phyloP scores from a whole-genome alignment of 1,140 invertebrate genomes.

The Ruditapes philippinarum region DNA sequence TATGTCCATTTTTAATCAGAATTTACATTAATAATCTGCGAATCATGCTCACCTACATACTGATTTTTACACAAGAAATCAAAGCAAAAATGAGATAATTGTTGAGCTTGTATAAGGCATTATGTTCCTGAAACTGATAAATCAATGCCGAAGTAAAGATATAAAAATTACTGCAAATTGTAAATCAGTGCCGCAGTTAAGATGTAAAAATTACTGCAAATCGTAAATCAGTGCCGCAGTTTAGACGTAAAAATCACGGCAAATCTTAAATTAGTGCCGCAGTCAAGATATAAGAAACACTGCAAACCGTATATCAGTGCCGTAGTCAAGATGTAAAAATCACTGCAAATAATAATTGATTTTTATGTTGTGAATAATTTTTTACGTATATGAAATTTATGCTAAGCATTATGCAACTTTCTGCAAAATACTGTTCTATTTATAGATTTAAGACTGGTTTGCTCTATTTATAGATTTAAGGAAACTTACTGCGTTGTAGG shows the following conservation, averaged over 20 bases:
- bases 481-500: not conserved
- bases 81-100: too few species aligned
- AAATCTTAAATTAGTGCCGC: not conserved
- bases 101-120: too few species aligned
- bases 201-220: not conserved
- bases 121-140: too few species aligned
- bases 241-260: not conserved
- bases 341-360: not conserved
- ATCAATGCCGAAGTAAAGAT: too few species aligned
- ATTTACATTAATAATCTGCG: too few species aligned
- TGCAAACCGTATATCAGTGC: not conserved
- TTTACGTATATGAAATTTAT: not conserved
- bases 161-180: too few species aligned
- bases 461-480: constrained; percentile 2
- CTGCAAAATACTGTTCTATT: not conserved
- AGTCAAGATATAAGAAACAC: not conserved
- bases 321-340: not conserved
- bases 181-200: too few species aligned
- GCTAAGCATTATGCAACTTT: constrained; percentile 14
- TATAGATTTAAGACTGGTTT: constrained; percentile 18
- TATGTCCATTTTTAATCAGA: too few species aligned
- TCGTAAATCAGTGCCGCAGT: not conserved
- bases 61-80: too few species aligned
- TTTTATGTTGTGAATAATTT: not conserved
- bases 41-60: too few species aligned